These are phyloP conservation scores for Napeogenes sylphis DNA, from an alignment of 2,888 invertebrate species.

Conservation along the genomic window DNA sequence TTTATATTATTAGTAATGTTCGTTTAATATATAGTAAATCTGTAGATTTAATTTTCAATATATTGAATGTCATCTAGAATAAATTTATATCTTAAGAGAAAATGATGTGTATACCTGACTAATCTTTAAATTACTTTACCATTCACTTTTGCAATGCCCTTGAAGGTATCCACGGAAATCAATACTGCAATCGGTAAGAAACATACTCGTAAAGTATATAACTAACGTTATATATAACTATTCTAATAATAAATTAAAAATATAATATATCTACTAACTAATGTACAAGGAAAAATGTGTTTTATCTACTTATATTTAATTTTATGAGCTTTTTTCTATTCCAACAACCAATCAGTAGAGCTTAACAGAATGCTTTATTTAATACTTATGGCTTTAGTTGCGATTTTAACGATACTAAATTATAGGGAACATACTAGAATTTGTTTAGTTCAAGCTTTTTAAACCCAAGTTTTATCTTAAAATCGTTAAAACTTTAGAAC, in stretches of 20 bases:
- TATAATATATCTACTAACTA: no score
- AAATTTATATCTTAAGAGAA: neutral
- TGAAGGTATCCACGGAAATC: slow-evolving; percentile 23
- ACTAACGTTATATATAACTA: no score
- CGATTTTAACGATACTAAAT: slow-evolving; percentile 12
- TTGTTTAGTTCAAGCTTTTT: slow-evolving; percentile 6
- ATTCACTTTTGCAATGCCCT: slow-evolving; percentile 26
- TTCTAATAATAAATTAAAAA: no score
- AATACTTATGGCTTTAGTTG: neutral
- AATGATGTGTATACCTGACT: neutral
- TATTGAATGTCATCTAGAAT: neutral
- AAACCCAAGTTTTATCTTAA: slow-evolving; percentile 15
- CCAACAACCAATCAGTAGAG: slow-evolving; percentile 1
- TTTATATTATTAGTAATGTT: no score
- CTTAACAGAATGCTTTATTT: neutral
- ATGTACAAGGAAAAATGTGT: no score
- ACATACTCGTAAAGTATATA: neutral
- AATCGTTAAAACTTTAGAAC: slow-evolving; percentile 23
- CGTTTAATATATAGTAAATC: no score
- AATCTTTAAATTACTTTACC: slow-evolving; percentile 8
- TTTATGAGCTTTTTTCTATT: neutral
- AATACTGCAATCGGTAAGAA: slow-evolving; percentile 29
- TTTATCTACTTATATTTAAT: neutral
- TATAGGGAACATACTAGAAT: slow-evolving; percentile 8
- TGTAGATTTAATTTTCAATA: no score